Percentiles rank a stretch among this genome's conserved stretches.
Evolutionary conservation across 1,140 invertebrate genomes (phyloP).

Genomic region (Trinorchestia longiramus): DNA sequence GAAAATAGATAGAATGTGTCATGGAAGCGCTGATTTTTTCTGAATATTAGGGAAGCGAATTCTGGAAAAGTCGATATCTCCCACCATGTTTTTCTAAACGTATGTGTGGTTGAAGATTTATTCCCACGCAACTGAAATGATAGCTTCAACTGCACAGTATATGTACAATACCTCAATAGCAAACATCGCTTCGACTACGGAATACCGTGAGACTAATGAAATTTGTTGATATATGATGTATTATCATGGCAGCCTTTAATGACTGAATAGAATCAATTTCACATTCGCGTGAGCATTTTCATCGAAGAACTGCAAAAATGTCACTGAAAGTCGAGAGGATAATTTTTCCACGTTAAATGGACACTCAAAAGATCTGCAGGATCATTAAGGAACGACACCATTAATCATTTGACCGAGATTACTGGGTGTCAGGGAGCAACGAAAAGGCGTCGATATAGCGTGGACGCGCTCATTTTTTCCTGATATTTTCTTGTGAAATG

Average conservation of each 20-base stretch:
- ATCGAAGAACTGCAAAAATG: not conserved
- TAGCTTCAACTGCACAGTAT: not conserved
- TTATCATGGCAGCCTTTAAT: not conserved
- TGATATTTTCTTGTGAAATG: not conserved
- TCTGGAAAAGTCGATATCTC: no score
- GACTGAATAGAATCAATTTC: not conserved
- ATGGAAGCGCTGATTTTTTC: no score
- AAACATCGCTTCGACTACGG: not conserved
- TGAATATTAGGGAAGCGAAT: no score
- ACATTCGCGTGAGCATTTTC: not conserved
- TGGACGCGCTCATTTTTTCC: not conserved
- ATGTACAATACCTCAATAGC: not conserved
- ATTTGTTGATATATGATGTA: not conserved
- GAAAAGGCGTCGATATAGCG: not conserved
- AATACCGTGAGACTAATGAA: not conserved
- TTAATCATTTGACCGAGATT: conserved; percentile 9
- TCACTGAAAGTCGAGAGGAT: not conserved
- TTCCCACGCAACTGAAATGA: not conserved
- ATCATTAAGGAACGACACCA: not conserved
- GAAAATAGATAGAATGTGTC: no score
- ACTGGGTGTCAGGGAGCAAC: not conserved
- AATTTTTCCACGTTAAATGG: not conserved
- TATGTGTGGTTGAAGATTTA: no score
- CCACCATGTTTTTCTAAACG: no score
- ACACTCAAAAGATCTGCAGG: not conserved